Conservation (phyloP, 1,140 invertebrate species). For the Episyrphus balteatus region DNA sequence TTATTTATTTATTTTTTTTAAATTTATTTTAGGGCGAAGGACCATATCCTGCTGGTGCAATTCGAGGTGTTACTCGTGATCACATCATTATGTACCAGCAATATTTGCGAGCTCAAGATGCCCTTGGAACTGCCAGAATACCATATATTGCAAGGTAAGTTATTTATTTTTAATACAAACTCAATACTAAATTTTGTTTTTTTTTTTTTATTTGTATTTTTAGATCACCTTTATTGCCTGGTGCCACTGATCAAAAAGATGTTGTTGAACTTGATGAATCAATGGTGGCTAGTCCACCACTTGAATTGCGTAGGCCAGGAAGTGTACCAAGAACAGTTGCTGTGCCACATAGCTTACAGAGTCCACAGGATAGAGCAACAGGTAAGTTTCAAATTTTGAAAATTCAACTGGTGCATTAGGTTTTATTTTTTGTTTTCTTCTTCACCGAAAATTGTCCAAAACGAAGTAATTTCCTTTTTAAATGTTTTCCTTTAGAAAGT, state of each 20-base stretch:
- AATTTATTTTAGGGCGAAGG: slow-evolving; percentile 48
- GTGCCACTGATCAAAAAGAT: slow-evolving; percentile 3
- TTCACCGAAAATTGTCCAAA: no score
- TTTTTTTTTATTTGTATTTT: background rate
- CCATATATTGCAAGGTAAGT: slow-evolving; percentile 35
- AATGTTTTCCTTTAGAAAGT: no score
- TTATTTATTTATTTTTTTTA: slow-evolving; percentile 2
- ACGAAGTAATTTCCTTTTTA: no score
- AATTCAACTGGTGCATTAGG: no score
- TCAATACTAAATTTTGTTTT: background rate
- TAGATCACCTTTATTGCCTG: slow-evolving; percentile 2
- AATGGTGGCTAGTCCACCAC: slow-evolving; percentile 51
- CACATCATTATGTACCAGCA: slow-evolving; percentile 55
- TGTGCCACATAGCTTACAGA: slow-evolving; percentile 47
- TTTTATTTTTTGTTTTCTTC: no score
- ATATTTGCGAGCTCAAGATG: slow-evolving; percentile 55
- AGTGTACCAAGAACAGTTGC: slow-evolving; percentile 30
- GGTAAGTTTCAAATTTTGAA: slow-evolving; percentile 36
- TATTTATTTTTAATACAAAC: background rate
- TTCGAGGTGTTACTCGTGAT: slow-evolving; percentile 29
- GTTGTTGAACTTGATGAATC: slow-evolving; percentile 31
- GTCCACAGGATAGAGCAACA: slow-evolving; percentile 63
- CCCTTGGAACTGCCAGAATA: slow-evolving; percentile 28
- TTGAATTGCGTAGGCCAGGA: slow-evolving; percentile 55
- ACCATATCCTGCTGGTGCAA: slow-evolving; percentile 28